Base-by-base conservation (phyloP, 2,113 vertebrate species). In the Colossoma macropomum region DNA sequence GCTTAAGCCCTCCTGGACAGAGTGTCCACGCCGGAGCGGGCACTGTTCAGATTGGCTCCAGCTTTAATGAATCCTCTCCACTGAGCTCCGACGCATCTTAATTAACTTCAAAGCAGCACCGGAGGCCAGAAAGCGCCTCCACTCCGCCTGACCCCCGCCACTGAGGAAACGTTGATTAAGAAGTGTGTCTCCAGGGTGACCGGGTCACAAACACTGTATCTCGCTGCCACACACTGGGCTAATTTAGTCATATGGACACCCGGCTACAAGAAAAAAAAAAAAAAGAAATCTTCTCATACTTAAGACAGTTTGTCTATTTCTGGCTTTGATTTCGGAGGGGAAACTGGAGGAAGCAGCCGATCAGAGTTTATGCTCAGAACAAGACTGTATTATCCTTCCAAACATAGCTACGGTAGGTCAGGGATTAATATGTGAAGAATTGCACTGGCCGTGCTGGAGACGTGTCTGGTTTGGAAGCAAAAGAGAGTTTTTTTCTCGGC, bases 151-250 rank as follows among this genome's bases (percentile, higher is more conserved):
- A 92, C 92, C 92, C 92, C 91, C 88, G 89, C 82, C 84, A 75
- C 90, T 90, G 90, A 91, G 90, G 89, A 92, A 93, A 90, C 92
- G 92, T 94, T 93, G 91, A 93, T 94, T 92, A 93, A 92, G 91
- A 91, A 90, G 92, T 90, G 89, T 86, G 81, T 87, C 83, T 87
- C 86, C 65, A 50, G 76, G 59, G 83, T 73, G 74, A 86, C 68
- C 78, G 65, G 85, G 85, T 86, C 85, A 81, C 63, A 50, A 70
- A 76, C 83, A 84, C 68, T 63, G 73, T 77, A 84, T 81, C 68
- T 71, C 65, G 23, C 63, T 73, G 73, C 63, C 27, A 77, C 66
- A 81, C 74, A 86, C 66, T 12, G 50, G 34, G 82, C 85, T 86
- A 84, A 77, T 77, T 80, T 77, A 86, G 66, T 84, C 74, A 50